Evolutionary conservation across 92 coral and sea anemone genomes (phyloP), one percentile per base, ranked within the genome.

Genomic region (Diadumene lineata): DNA sequence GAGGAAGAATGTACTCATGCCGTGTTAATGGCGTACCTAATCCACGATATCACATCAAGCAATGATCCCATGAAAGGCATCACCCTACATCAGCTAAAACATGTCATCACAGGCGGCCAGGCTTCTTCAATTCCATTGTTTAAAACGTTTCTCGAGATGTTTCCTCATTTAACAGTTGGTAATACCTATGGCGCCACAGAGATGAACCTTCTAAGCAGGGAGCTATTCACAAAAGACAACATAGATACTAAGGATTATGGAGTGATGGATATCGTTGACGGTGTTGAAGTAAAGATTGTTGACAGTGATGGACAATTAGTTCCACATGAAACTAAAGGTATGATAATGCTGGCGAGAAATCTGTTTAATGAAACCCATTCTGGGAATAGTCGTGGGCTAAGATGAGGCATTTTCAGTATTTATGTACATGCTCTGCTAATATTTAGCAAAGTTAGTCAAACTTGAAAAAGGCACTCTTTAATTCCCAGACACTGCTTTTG

Each of bases 1-100:
- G 63, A 78, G n/a, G 88, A 84, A 22, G 73, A 55, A 26, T 84
- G 84, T 62, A 84, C 75, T 25, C 73, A 84, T 60, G 84, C 88
- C 7, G 28, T 80, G n/a, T 24, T 84, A 17, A 44, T 78, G 56
- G 31, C 84, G 1, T 66, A 84, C 34, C 38, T 78, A 16, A 50
- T 84, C 27, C 61, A 60, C 24, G 88, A 83, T 56, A 75, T 82
- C 65, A 73, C 66, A 7, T 50, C 29, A 11, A 46, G 64, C 60
- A 27, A 50, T 16, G 79, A 61, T 2, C 19, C n/a, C n/a, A n/a
- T 73, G 16, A 19, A 18, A 7, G 66, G 53, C 21, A 44, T 50
- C 63, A 51, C 73, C 33, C 68, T 81, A 26, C 64, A 43, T 16
- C 26, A 34, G 38, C 57, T 81, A 24, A 60, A 33, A n/a, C 27